Evolutionary conservation across 1,140 invertebrate genomes (phyloP), one percentile per base, ranked within the genome.

Genomic region (Uloborus diversus): DNA sequence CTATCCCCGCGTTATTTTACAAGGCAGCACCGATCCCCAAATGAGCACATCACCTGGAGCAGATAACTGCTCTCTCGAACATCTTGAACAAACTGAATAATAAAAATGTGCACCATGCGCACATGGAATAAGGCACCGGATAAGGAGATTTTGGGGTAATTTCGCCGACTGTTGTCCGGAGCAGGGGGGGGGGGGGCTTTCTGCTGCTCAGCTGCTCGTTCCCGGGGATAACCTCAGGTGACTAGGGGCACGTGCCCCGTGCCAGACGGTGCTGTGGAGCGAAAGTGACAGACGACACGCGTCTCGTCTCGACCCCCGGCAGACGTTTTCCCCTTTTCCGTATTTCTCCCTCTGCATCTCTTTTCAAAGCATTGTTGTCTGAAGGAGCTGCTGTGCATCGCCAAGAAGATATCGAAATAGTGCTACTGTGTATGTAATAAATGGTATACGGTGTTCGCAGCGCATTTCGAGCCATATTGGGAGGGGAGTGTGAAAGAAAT

Each of bases 251-350:
- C 69, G 69, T 47, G 69, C 53, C 56, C 69, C 25, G 14, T 33
- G 66, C 66, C 66, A 70, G 69, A 71, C 51, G 69, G 69, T 32
- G 33, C 32, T 30, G 51, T 14, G 25, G 53, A 32, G 69, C 57
- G 69, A 71, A 71, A 71, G 69, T 71, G 69, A 71, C 69, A 71
- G 69, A 71, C 69, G 69, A 71, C 69, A 71, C 69, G 69, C 69
- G 69, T 59, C 53, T 59, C 53, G 13, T 32, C 30, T 4, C 27
- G 1, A 13, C 30, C 27, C 28, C 62, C 33, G 11, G 5, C 35
- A 9, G 23, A 25, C 14, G 37, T 65, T 23, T 20, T 23, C 25
- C 25, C 35, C 28, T 61, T 61, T 1, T 23, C 25, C 32, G 13
- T 62, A n/a, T n/a, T 62, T 17, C 17, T 27, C 62, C 25, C 62